Evolutionary conservation across 1,140 invertebrate species (phyloP).

Genomic region (Pemphigus obesinymphae): DNA sequence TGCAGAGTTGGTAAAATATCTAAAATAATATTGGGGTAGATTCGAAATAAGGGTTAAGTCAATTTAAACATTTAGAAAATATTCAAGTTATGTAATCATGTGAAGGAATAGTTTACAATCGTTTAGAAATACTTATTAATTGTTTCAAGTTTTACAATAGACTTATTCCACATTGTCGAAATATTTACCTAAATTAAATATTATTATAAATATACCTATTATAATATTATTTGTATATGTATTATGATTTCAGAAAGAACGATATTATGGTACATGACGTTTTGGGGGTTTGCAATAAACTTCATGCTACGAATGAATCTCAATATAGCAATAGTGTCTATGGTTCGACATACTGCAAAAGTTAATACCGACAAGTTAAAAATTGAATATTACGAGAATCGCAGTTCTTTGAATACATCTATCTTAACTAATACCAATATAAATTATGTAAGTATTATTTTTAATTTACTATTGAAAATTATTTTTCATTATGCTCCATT

Average conservation of each 20-base stretch:
- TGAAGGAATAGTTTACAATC: background rate
- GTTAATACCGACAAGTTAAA: background rate
- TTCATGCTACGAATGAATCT: constrained; percentile 78
- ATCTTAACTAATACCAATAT: background rate
- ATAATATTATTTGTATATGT: background rate
- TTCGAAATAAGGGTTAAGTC: background rate
- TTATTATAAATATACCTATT: no score
- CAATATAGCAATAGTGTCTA: constrained; percentile 78
- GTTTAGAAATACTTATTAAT: background rate
- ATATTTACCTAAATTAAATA: background rate
- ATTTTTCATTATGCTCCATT: no score
- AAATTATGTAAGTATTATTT: background rate
- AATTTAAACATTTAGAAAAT: background rate
- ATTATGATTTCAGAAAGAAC: constrained; percentile 50
- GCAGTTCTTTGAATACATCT: background rate
- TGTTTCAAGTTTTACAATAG: background rate
- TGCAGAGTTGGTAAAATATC: constrained; percentile 27
- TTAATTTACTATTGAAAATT: no score
- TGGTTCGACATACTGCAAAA: constrained; percentile 56
- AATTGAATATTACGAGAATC: background rate
- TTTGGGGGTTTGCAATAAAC: constrained; percentile 69
- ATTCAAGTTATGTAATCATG: background rate
- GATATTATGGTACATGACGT: constrained; percentile 63
- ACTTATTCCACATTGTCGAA: background rate
- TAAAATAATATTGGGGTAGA: background rate